A percentile compares a stretch with the other conserved stretches of the same genome.
These are phyloP conservation scores for Ciconia boyciana DNA, from an alignment of 2,113 vertebrate genomes.

Conservation along the genomic window DNA sequence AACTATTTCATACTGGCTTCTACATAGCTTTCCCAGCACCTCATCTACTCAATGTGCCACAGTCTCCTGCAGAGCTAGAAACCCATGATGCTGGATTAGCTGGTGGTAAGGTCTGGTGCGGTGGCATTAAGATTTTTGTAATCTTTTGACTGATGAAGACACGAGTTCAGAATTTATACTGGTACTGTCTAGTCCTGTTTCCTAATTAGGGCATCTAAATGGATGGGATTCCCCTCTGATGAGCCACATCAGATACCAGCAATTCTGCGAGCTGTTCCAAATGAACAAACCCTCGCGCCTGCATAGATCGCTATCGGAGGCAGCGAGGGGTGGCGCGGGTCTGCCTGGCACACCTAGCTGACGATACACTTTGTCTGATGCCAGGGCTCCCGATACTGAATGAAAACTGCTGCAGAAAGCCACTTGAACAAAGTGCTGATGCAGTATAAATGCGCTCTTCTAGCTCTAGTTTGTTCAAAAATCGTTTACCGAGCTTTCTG, in stretches of 20 bases:
- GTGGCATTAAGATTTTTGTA: background rate
- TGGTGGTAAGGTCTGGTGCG: background rate
- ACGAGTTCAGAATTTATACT: background rate
- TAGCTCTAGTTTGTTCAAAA: background rate
- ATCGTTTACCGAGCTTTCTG: background rate
- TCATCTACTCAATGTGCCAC: background rate
- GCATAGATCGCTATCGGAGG: background rate
- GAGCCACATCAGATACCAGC: slow-evolving; percentile 44
- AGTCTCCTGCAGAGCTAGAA: background rate
- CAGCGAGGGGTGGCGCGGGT: background rate
- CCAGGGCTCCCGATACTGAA: background rate
- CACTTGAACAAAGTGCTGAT: background rate
- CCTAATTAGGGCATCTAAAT: background rate
- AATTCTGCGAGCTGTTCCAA: background rate
- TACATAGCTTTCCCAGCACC: background rate
- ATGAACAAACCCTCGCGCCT: background rate
- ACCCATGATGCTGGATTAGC: background rate
- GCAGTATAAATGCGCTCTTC: background rate
- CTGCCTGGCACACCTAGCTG: background rate
- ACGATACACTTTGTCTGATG: background rate
- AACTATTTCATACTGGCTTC: background rate
- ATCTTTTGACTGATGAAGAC: background rate
- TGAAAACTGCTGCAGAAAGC: background rate
- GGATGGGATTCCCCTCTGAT: slow-evolving; percentile 28
- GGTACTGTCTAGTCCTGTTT: background rate